These are phyloP conservation scores for Protobothrops mucrosquamatus DNA, from an alignment of 2,113 vertebrate species.

Conservation along the genomic window DNA sequence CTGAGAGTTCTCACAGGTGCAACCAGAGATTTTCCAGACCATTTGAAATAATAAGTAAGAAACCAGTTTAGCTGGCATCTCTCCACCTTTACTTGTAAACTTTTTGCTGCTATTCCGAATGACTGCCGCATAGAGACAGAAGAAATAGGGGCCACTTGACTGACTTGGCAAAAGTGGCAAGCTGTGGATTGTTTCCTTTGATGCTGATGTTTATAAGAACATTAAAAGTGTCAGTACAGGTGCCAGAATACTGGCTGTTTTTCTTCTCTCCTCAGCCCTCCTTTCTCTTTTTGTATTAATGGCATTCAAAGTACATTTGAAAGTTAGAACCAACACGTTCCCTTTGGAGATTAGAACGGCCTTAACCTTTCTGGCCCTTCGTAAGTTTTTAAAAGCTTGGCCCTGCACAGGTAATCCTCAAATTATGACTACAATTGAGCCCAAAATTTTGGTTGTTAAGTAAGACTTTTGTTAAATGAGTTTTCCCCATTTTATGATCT, in stretches of 20 bases:
- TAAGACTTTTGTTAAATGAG: too few relatives aligned
- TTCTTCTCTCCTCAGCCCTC: not conserved
- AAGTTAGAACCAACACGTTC: not conserved
- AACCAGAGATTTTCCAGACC: constrained; percentile 17
- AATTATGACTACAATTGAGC: not conserved
- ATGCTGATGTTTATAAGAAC: not conserved
- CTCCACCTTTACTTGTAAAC: not conserved
- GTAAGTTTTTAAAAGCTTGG: not conserved
- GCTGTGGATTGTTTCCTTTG: not conserved
- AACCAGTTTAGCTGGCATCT: not conserved
- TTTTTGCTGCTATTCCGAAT: not conserved
- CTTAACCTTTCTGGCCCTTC: not conserved
- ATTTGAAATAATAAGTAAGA: constrained; percentile 11
- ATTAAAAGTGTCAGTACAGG: not conserved
- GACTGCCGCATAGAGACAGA: not conserved
- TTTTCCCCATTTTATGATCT: too few relatives aligned
- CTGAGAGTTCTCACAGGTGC: not conserved
- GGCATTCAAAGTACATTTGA: not conserved
- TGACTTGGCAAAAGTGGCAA: not conserved
- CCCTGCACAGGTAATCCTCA: not conserved
- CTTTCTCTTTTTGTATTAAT: not conserved
- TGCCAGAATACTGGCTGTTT: not conserved
- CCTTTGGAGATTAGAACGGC: not conserved
- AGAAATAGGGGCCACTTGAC: not conserved
- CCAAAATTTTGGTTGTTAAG: not conserved